These are phyloP conservation scores for Melanchra persicariae DNA, from an alignment of 2,888 invertebrate species.

Conservation along the genomic window DNA sequence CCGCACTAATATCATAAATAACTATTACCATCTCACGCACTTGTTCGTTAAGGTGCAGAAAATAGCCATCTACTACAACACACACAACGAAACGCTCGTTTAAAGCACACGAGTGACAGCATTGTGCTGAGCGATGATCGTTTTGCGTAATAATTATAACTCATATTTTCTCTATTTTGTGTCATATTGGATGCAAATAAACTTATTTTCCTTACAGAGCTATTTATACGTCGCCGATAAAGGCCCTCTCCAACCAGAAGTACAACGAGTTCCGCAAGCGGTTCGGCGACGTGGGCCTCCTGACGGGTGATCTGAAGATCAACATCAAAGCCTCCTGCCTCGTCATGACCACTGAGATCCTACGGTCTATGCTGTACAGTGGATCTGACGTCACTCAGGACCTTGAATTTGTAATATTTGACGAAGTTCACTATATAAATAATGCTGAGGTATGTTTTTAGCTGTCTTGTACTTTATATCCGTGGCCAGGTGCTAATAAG, in stretches of 20 bases:
- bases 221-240: constrained; percentile 99
- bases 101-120: too few species aligned
- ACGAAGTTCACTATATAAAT: constrained; percentile 99
- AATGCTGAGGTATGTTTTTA: constrained; percentile 94
- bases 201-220: constrained; percentile 92
- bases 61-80: too few species aligned
- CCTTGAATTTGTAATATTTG: constrained; percentile 99
- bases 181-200: too few species aligned
- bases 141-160: too few species aligned
- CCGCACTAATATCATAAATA: too few species aligned
- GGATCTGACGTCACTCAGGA: constrained; percentile 98
- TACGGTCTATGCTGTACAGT: constrained; percentile 98
- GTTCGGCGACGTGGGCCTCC: constrained; percentile 97
- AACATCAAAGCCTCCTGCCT: constrained; percentile 98
- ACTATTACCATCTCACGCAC: too few species aligned
- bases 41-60: too few species aligned
- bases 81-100: too few species aligned
- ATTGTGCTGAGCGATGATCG: too few species aligned
- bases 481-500: too few species aligned
- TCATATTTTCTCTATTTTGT: too few species aligned
- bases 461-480: neutral
- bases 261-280: constrained; percentile 98
- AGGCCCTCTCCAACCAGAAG: constrained; percentile 99
- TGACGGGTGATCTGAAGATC: constrained; percentile 99
- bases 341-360: constrained; percentile 99